Evolutionary conservation across 2,797 vertebrate species (phyloP), one percentile per base, ranked within the genome.

Genomic region (Myotis planiceps): DNA sequence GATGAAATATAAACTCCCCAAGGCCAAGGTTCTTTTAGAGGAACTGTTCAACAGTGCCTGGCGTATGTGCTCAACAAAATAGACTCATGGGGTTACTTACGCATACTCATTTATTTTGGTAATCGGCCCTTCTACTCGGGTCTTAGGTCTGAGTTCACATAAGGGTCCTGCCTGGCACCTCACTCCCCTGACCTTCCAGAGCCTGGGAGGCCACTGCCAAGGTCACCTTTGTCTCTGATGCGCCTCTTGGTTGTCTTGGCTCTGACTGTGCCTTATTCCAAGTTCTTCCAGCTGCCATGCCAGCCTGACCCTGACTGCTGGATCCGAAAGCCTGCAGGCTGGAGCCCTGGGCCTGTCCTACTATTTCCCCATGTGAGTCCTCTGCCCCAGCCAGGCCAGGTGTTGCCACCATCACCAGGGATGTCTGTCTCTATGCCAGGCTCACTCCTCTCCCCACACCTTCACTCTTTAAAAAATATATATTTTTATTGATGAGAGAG

Each of bases 381-480:
- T 60, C 69, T 53, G 51, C 42, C 42, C 34, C 3, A 1, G 23
- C 32, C 4, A 14, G 66, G 37, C n/a, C 66, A 49, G 13, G 68
- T 19, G 39, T 32, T 0, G 0, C 21, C 49, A 18, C 9, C 12
- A 2, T 5, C 39, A 0, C 10, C 5, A 42, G 29, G 14, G 9
- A 0, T 2, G 15, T 15, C 71, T 29, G 18, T 68, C 69, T 4
- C 27, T 19, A 15, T 2, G 34, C 29, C 15, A 25, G 83, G 42
- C 42, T 42, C 21, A 14, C 29, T 10, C 29, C 13, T 60, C 7
- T 16, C 49, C 37, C 39, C 32, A 18, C 13, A 3, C 12, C 42
- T 23, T 18, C 12, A 7, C 53, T 58, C 55, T 58, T 58, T 58
- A 12, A 12, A 58, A 58, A 58, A 51, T 19, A 19, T 5, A 25